Percentiles rank a stretch among this genome's conserved stretches.
Conservation (phyloP, 2,113 vertebrate species). For the Stigmatopora nigra region DNA sequence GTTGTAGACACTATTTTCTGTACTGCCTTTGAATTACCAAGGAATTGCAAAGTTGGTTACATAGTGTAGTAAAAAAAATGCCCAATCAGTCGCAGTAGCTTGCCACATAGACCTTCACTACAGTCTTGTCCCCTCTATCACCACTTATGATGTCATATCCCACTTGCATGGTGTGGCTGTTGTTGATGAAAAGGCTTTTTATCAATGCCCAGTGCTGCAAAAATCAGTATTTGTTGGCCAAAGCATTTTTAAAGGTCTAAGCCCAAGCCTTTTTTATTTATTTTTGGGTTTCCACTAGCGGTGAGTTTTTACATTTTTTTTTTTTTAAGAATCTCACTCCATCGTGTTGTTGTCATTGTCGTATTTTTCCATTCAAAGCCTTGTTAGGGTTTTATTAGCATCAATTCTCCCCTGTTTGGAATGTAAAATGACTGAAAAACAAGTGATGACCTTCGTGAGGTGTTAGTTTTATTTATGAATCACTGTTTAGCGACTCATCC, state of each 20-base stretch:
- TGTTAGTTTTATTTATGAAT: neutral
- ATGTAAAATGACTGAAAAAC: conserved; percentile 3
- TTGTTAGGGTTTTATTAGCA: neutral
- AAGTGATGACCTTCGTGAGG: neutral
- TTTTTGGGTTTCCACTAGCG: conserved; percentile 14
- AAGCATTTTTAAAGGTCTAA: conserved; percentile 52
- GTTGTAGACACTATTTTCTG: too few relatives aligned
- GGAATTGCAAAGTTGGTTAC: neutral
- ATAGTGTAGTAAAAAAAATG: neutral
- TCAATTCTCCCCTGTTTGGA: neutral
- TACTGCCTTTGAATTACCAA: too few relatives aligned
- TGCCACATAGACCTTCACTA: conserved; percentile 54
- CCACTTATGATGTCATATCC: conserved; percentile 39
- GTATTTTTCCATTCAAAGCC: neutral
- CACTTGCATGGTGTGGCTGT: conserved; percentile 41
- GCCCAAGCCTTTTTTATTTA: conserved; percentile 7
- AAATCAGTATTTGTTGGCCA: conserved; percentile 21
- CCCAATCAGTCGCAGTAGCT: conserved; percentile 50
- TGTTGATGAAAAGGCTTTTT: conserved; percentile 52
- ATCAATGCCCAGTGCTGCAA: conserved; percentile 47
- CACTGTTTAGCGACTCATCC: neutral
- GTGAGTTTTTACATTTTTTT: neutral
- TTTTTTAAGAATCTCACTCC: neutral
- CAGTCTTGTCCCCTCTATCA: conserved; percentile 39
- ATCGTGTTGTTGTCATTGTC: conserved; percentile 8